phyloP scores from a whole-genome alignment of 2,797 vertebrate genomes.

The Micromesistius poutassou region DNA sequence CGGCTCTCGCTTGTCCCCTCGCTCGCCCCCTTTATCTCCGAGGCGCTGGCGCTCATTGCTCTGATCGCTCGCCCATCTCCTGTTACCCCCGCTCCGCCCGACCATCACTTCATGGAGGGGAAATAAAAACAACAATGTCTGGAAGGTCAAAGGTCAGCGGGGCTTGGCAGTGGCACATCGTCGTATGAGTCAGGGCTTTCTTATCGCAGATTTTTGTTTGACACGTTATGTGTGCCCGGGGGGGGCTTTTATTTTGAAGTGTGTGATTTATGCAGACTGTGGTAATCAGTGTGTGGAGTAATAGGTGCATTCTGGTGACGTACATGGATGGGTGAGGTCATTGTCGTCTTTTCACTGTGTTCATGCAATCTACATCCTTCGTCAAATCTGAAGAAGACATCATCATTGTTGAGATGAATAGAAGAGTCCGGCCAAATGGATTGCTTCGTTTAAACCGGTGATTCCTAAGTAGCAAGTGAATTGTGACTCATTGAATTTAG shows the following conservation, averaged over 20 bases:
- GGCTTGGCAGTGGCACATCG: slow-evolving; percentile 36
- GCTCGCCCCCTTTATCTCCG: slow-evolving; percentile 47
- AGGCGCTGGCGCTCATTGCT: slow-evolving; percentile 21
- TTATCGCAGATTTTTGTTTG: slow-evolving; percentile 48
- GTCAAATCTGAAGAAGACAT: background rate
- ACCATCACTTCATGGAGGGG: background rate
- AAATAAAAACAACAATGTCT: slow-evolving; percentile 35
- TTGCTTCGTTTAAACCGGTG: background rate
- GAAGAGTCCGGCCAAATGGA: background rate
- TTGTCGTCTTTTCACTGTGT: background rate
- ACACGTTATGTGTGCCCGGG: slow-evolving; percentile 47
- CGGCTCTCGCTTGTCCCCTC: slow-evolving; percentile 43
- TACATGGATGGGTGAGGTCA: background rate
- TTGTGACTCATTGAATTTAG: background rate
- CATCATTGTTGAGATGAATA: background rate
- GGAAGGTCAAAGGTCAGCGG: slow-evolving; percentile 55
- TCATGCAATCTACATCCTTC: slow-evolving; percentile 1
- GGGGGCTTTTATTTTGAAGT: slow-evolving; percentile 12
- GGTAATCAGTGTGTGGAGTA: background rate
- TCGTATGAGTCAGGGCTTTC: slow-evolving; percentile 38
- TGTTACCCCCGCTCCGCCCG: background rate
- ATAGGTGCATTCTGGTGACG: background rate
- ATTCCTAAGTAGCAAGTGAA: background rate
- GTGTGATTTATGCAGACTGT: background rate
- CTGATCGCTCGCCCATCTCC: background rate